These are phyloP conservation scores for Megaceryle torquata DNA, from an alignment of 2,113 vertebrate species.

Conservation along the genomic window DNA sequence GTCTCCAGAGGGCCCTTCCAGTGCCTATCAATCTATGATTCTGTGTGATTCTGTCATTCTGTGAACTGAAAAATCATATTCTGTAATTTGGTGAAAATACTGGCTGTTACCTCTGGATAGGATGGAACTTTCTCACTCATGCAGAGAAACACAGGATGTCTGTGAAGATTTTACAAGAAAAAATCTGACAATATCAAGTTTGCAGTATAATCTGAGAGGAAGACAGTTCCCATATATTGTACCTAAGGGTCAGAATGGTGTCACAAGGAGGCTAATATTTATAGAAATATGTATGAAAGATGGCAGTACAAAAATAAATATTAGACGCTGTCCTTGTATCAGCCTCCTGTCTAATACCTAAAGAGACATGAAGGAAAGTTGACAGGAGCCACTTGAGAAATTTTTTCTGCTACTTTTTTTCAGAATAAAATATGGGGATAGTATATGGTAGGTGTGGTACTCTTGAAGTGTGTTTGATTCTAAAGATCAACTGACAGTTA, in stretches of 20 bases:
- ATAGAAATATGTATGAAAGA: neutral
- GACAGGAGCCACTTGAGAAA: neutral
- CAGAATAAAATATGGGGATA: neutral
- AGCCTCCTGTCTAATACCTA: neutral
- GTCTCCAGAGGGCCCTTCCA: too few relatives aligned
- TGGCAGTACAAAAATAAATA: rapidly evolving
- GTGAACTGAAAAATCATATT: neutral
- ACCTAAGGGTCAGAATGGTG: neutral
- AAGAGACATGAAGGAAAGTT: neutral
- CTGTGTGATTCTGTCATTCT: too few relatives aligned
- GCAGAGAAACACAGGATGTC: neutral
- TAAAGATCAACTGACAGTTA: neutral
- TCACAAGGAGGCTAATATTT: neutral
- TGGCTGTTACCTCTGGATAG: neutral
- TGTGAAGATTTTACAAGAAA: neutral
- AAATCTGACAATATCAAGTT: neutral
- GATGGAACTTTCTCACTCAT: neutral
- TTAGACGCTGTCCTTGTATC: neutral
- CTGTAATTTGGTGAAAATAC: neutral
- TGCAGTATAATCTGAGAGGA: neutral
- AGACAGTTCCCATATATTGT: neutral
- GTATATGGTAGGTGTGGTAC: rapidly evolving
- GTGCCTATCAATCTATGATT: too few relatives aligned
- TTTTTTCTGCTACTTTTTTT: neutral
- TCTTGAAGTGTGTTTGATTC: neutral